These are phyloP conservation scores for Siderastrea siderea DNA, from an alignment of 92 coral and sea anemone genomes.

Conservation along the genomic window DNA sequence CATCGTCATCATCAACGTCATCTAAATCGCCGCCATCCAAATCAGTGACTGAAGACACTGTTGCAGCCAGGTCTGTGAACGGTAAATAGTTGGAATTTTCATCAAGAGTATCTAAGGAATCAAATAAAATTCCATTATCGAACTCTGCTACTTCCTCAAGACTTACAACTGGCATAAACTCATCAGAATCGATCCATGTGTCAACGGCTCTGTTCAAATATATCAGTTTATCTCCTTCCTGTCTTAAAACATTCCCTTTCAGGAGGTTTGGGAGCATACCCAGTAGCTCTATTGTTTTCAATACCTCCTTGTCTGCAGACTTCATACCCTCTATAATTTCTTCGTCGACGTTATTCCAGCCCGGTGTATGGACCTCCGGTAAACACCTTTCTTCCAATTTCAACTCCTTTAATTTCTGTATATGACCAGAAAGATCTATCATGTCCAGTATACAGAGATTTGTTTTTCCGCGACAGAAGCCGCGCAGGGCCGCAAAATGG, in stretches of 20 bases:
- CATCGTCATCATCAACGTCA: no score
- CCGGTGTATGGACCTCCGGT: no score
- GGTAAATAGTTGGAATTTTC: not conserved
- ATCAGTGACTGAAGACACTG: no score
- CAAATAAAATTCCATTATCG: slow-evolving; percentile 1
- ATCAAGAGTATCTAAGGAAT: not conserved
- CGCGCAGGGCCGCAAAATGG: not conserved
- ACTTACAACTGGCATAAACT: not conserved
- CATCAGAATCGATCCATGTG: no score
- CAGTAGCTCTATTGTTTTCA: slow-evolving; percentile 5
- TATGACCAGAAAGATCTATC: not conserved
- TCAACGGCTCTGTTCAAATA: no score
- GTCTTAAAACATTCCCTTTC: not conserved
- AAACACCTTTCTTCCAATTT: no score
- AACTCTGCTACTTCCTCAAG: slow-evolving; percentile 4
- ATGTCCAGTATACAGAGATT: slow-evolving; percentile 10
- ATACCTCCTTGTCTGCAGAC: not conserved
- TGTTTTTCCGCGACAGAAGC: slow-evolving; percentile 1
- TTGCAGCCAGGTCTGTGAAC: no score
- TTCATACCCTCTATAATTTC: not conserved
- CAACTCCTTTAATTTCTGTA: not conserved
- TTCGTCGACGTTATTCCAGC: not conserved
- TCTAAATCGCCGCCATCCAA: no score
- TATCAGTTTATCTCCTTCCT: no score
- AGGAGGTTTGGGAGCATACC: slow-evolving; percentile 1